A percentile compares a stretch with the other conserved stretches of the same genome.
phyloP scores from a whole-genome alignment of 92 coral and sea anemone species.

The Paramuricea clavata region DNA sequence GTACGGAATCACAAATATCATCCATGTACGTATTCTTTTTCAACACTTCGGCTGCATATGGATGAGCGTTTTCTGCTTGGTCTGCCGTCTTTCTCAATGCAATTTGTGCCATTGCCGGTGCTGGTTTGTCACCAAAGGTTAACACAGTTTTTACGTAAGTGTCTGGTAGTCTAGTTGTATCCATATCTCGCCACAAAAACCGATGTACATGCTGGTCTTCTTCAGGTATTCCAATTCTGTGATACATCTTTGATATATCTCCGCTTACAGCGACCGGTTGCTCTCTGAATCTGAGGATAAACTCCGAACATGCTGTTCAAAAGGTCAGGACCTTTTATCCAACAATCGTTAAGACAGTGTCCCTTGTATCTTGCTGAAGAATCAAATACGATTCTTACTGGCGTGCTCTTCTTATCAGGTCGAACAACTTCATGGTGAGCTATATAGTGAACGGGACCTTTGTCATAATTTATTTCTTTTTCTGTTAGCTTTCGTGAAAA shows the following conservation, averaged over 20 bases:
- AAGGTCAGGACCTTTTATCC: constrained; percentile 70
- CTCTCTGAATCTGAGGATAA: constrained; percentile 66
- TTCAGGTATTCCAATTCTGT: constrained; percentile 62
- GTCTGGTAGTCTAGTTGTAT: constrained; percentile 66
- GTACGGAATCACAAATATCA: constrained; percentile 73
- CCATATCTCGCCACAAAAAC: constrained; percentile 66
- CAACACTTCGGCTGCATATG: constrained; percentile 67
- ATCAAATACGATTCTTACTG: constrained; percentile 72
- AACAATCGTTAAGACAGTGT: constrained; percentile 68
- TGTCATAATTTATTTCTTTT: constrained; percentile 52
- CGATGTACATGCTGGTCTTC: constrained; percentile 72
- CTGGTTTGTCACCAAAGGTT: constrained; percentile 53
- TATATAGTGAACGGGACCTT: constrained; percentile 68
- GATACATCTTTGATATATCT: constrained; percentile 70
- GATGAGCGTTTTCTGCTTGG: constrained; percentile 44
- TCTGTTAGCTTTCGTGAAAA: constrained; percentile 55
- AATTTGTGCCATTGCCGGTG: constrained; percentile 75
- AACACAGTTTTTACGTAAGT: constrained; percentile 54
- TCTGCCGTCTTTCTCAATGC: constrained; percentile 73
- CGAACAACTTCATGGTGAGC: constrained; percentile 69
- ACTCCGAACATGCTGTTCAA: constrained; percentile 65
- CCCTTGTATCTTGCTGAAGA: constrained; percentile 67
- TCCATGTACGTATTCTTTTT: constrained; percentile 75
- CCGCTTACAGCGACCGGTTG: constrained; percentile 63
- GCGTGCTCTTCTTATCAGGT: constrained; percentile 69